phyloP scores from a whole-genome alignment of 2,113 vertebrate species.

The Zapus hudsonius region DNA sequence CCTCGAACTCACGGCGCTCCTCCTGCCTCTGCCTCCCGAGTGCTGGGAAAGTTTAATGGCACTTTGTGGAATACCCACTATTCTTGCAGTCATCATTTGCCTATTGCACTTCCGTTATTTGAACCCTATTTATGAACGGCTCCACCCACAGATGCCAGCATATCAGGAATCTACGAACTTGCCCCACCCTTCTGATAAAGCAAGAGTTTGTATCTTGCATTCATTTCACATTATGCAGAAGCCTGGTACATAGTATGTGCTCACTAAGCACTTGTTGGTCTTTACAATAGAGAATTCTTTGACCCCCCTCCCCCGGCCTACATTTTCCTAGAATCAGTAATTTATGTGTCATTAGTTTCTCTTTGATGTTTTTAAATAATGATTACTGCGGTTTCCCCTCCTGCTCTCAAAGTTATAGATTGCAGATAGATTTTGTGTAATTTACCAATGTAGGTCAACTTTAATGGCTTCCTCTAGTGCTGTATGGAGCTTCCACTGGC shows the following conservation, averaged over 20 bases:
- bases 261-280: constrained; percentile 48
- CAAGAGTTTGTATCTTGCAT: not conserved
- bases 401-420: constrained; percentile 57
- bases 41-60: not conserved
- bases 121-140: not conserved
- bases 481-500: not conserved
- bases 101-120: not conserved
- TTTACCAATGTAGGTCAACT: constrained; percentile 32
- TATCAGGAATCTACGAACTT: no score
- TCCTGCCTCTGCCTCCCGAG: no score
- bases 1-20: no score
- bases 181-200: no score
- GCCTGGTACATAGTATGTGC: constrained; percentile 24
- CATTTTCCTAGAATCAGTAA: constrained; percentile 57
- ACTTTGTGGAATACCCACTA: not conserved
- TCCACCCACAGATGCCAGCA: not conserved
- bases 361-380: constrained; percentile 69
- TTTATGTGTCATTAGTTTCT: constrained; percentile 72
- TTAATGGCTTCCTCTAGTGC: not conserved
- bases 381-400: constrained; percentile 53
- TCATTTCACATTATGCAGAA: not conserved
- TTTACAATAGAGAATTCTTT: constrained; percentile 61
- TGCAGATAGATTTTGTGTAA: constrained; percentile 71
- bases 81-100: not conserved
- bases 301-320: constrained; percentile 51